A percentile compares a stretch with the other conserved stretches of the same genome.
These are phyloP conservation scores for Ariopsis seemanni DNA, from an alignment of 2,113 vertebrate species.

Conservation along the genomic window DNA sequence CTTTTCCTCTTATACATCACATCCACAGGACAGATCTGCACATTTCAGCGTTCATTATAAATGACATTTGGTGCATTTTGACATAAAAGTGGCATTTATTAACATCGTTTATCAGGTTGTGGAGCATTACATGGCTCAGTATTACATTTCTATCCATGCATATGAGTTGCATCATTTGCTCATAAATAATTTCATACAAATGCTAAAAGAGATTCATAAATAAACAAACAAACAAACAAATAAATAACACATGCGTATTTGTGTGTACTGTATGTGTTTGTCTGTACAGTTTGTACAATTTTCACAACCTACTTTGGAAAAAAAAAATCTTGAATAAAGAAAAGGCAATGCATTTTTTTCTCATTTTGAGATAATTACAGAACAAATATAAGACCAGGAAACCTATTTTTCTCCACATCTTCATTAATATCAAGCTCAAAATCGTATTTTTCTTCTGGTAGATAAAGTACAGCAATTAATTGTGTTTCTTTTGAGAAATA, in stretches of 20 bases:
- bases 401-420: too few relatives aligned
- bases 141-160: not conserved
- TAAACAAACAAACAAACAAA: not conserved
- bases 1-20: not conserved
- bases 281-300: too few relatives aligned
- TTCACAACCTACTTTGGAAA: not conserved
- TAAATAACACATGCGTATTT: too few relatives aligned
- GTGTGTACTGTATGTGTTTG: too few relatives aligned
- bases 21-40: not conserved
- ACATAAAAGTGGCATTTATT: not conserved
- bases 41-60: not conserved
- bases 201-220: not conserved
- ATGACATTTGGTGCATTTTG: not conserved
- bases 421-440: too few relatives aligned
- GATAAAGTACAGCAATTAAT: not conserved
- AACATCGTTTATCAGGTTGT: not conserved
- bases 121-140: not conserved
- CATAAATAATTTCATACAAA: not conserved
- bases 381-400: too few relatives aligned
- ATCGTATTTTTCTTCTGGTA: not conserved
- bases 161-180: not conserved
- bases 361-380: too few relatives aligned
- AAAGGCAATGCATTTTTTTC: too few relatives aligned
- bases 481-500: too few relatives aligned
- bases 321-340: too few relatives aligned